Evolutionary conservation across 1,140 invertebrate species (phyloP).

Genomic region (Drosophila rufa): DNA sequence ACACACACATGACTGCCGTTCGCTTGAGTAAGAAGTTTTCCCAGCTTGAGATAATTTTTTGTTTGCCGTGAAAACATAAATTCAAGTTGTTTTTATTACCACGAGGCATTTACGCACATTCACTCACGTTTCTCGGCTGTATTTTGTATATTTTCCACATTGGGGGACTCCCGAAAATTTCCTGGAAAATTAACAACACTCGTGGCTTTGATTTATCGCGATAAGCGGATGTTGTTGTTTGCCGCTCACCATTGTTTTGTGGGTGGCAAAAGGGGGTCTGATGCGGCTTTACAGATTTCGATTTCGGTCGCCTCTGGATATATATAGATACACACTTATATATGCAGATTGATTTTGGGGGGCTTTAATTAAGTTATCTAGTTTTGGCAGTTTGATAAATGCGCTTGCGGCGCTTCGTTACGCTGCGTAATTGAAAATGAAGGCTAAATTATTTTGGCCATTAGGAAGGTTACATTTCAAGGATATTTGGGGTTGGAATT

Average conservation of each 20-base stretch:
- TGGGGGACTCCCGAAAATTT: conserved; percentile 48
- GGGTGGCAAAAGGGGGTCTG: conserved; percentile 1
- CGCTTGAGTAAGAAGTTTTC: neutral
- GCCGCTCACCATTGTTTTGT: conserved; percentile 30
- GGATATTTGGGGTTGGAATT: neutral
- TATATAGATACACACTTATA: conserved; percentile 28
- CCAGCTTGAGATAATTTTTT: conserved; percentile 59
- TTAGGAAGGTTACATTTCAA: conserved; percentile 31
- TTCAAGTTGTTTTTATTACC: conserved; percentile 75
- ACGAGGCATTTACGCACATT: conserved; percentile 13
- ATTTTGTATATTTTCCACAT: conserved; percentile 2
- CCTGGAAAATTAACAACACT: conserved; percentile 81
- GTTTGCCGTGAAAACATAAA: conserved; percentile 77
- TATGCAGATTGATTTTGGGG: conserved; percentile 76
- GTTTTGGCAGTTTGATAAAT: conserved; percentile 60
- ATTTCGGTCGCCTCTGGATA: conserved; percentile 5
- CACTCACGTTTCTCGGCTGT: conserved; percentile 46
- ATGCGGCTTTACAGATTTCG: conserved; percentile 11
- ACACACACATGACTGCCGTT: conserved; percentile 24
- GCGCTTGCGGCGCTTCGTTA: conserved; percentile 41
- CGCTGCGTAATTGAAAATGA: conserved; percentile 52
- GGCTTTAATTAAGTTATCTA: conserved; percentile 72
- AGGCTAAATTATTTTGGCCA: conserved; percentile 49
- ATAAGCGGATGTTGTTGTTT: conserved; percentile 74
- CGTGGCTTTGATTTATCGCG: conserved; percentile 80